Evolutionary conservation across 2,797 vertebrate species (phyloP).

Genomic region (Bradypus variegatus): DNA sequence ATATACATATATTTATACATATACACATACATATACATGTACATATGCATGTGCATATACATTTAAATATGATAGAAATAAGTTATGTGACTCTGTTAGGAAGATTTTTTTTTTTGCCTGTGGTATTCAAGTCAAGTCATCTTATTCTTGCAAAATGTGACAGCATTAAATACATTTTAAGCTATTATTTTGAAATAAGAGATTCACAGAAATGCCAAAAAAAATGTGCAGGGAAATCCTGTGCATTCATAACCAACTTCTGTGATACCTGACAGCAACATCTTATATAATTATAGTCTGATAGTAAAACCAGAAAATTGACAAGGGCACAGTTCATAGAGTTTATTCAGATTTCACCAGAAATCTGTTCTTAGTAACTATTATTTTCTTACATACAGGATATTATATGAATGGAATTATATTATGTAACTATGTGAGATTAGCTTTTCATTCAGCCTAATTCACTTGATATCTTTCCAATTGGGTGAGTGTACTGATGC

Average conservation of each 20-base stretch:
- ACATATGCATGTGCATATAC: no score
- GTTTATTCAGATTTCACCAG: not conserved
- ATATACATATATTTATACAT: no score
- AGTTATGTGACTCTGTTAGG: not conserved
- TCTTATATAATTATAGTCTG: not conserved
- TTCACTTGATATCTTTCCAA: not conserved
- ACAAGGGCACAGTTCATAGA: not conserved
- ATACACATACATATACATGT: no score
- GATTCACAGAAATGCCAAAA: not conserved
- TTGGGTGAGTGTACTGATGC: not conserved
- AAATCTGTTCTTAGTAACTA: not conserved
- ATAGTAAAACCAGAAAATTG: not conserved
- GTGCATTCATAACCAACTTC: not conserved
- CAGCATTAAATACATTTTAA: not conserved
- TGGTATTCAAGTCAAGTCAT: not conserved
- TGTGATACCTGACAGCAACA: not conserved
- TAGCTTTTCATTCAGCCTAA: not conserved
- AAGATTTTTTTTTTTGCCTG: not conserved
- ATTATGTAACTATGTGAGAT: not conserved
- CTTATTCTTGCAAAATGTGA: not conserved
- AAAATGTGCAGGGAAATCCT: not conserved
- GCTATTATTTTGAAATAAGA: not conserved
- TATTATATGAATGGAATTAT: not conserved
- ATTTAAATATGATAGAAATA: not conserved
- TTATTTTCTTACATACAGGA: not conserved